Percentiles rank a stretch among this genome's conserved stretches.
Conservation (phyloP, 2,888 invertebrate species). For the Clunio marinus region DNA sequence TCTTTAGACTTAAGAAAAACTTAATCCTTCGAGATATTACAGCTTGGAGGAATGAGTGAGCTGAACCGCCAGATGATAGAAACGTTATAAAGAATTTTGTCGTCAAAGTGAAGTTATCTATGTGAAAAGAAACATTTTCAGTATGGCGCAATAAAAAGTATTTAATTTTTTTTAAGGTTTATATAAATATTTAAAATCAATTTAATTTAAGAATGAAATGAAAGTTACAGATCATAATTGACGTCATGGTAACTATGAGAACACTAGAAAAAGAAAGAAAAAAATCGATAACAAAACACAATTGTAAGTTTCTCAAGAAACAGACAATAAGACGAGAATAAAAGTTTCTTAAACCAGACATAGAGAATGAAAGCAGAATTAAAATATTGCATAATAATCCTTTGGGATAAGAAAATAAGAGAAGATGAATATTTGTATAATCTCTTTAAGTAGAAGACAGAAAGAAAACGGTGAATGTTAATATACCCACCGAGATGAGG, state of each 20-base stretch:
- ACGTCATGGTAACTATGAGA: too few species aligned
- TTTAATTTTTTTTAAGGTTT: too few species aligned
- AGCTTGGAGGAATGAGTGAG: too few species aligned
- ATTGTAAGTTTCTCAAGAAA: background rate
- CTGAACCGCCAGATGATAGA: background rate
- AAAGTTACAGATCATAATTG: too few species aligned
- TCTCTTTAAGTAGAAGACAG: background rate
- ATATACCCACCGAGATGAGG: too few species aligned
- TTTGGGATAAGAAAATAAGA: background rate
- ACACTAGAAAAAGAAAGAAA: background rate
- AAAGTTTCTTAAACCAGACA: too few species aligned
- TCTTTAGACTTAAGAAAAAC: background rate
- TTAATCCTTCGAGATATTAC: constrained; percentile 14
- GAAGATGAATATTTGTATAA: background rate
- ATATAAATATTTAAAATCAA: too few species aligned
- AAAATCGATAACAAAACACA: background rate
- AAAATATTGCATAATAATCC: background rate
- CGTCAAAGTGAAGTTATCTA: background rate
- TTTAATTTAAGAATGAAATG: too few species aligned
- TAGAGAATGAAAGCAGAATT: background rate
- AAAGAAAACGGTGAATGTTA: too few species aligned
- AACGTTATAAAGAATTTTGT: background rate
- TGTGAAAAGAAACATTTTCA: too few species aligned
- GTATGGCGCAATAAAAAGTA: too few species aligned
- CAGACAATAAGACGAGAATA: background rate